These are phyloP conservation scores for Entomobrya proxima DNA, from an alignment of 2,888 invertebrate genomes.

Conservation along the genomic window DNA sequence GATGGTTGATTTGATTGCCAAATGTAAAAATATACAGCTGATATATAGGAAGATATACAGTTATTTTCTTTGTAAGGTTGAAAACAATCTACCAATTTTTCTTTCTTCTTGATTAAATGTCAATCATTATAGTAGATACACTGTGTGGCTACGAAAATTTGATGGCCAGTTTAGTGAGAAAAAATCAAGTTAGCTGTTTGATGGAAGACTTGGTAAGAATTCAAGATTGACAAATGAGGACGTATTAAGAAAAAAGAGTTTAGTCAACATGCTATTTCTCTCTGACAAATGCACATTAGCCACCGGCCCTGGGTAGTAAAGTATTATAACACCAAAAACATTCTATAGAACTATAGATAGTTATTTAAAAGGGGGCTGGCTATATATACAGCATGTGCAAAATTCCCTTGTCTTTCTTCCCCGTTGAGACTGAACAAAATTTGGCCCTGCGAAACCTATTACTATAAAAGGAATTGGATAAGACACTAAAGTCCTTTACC, in stretches of 20 bases:
- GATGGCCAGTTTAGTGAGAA: not conserved
- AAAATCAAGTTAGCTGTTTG: not conserved
- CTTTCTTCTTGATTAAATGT: not conserved
- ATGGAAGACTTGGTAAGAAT: not conserved
- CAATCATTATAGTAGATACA: not conserved
- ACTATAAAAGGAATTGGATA: no score
- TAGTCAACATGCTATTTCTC: slow-evolving; percentile 28
- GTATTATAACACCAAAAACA: not conserved
- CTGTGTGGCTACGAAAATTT: not conserved
- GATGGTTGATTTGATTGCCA: no score
- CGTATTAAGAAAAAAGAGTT: slow-evolving; percentile 1
- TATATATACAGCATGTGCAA: no score
- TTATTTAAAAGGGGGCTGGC: no score
- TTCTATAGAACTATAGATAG: no score
- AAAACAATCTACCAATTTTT: not conserved
- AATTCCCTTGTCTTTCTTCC: no score
- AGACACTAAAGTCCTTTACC: no score
- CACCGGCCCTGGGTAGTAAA: not conserved
- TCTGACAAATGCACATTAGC: slow-evolving; percentile 32
- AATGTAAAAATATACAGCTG: no score
- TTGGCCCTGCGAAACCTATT: no score
- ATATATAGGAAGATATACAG: no score
- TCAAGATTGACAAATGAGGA: slow-evolving; percentile 44
- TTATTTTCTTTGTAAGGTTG: not conserved
- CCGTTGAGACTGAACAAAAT: no score